Conservation (phyloP, 2,888 invertebrate species). For the Antitype chi region DNA sequence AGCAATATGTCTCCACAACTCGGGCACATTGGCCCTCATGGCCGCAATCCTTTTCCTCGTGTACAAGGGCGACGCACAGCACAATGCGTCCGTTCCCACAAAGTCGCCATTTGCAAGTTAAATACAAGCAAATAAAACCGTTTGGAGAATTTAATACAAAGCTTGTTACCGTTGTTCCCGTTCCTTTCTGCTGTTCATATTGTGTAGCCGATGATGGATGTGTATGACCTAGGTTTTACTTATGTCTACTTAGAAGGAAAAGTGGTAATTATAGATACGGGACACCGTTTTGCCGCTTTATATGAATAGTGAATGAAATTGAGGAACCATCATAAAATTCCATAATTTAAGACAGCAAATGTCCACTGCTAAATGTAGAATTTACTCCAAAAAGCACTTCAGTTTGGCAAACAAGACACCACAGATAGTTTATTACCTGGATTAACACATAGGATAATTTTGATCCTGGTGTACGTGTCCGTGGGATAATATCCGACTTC, state of each 20-base stretch:
- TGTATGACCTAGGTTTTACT: slow-evolving; percentile 6
- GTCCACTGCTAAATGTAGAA: not conserved
- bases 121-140: slow-evolving; percentile 56
- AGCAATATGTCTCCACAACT: slow-evolving; percentile 4
- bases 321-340: not conserved
- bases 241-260: not conserved
- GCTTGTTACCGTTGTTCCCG: slow-evolving; percentile 36
- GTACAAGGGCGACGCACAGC: slow-evolving; percentile 16
- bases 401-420: too few relatives aligned
- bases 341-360: not conserved
- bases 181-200: slow-evolving; percentile 30
- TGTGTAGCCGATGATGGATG: slow-evolving; percentile 17
- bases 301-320: not conserved
- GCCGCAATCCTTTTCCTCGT: slow-evolving; percentile 22
- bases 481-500: too few relatives aligned
- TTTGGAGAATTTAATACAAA: slow-evolving; percentile 49
- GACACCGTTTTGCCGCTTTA: too few relatives aligned
- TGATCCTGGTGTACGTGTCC: too few relatives aligned
- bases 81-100: slow-evolving; percentile 52
- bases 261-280: too few relatives aligned
- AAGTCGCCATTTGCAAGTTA: slow-evolving; percentile 58
- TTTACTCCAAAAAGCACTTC: not conserved
- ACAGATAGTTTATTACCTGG: too few relatives aligned
- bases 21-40: not conserved
- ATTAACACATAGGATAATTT: too few relatives aligned